Percentiles rank a stretch among this genome's conserved stretches.
Conservation (phyloP, 2,888 invertebrate species). For the Electrophaes corylata region DNA sequence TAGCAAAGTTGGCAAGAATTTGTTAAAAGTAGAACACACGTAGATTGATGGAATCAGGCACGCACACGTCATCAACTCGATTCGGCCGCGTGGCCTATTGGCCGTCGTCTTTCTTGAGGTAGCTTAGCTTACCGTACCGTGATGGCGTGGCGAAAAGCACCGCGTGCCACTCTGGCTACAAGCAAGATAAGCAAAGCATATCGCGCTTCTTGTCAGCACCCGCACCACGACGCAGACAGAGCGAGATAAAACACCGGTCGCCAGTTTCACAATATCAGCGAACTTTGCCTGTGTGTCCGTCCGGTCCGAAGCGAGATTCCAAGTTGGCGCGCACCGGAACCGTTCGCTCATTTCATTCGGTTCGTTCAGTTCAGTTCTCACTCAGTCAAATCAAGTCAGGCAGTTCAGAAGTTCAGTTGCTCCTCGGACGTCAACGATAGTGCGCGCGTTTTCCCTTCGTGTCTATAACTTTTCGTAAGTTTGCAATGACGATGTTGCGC, state of each 20-base stretch:
- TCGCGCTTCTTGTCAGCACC: constrained; percentile 42
- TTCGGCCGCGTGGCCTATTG: constrained; percentile 67
- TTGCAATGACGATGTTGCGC: constrained; percentile 68
- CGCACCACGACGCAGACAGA: constrained; percentile 27
- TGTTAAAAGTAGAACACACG: constrained; percentile 37
- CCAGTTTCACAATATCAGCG: constrained; percentile 43
- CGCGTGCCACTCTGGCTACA: constrained; percentile 29
- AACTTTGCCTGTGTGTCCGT: constrained; percentile 43
- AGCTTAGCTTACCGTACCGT: too few species aligned
- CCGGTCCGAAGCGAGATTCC: constrained; percentile 64
- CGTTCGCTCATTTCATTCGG: constrained; percentile 20
- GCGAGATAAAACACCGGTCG: constrained; percentile 40
- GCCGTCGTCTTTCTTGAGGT: constrained; percentile 54
- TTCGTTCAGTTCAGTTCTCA: too few species aligned
- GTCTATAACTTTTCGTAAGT: constrained; percentile 77
- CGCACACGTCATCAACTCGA: constrained; percentile 58
- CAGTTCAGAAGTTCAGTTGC: constrained; percentile 62
- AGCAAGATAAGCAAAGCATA: constrained; percentile 45
- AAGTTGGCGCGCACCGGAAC: constrained; percentile 51
- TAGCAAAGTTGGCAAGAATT: constrained; percentile 13
- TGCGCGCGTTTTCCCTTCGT: constrained; percentile 51
- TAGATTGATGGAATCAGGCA: constrained; percentile 42
- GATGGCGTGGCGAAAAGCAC: too few species aligned
- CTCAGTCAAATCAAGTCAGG: constrained; percentile 4
- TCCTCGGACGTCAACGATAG: constrained; percentile 49